Evolutionary conservation across 2,113 vertebrate genomes (phyloP).

Genomic region (Forbesichthys agassizii): DNA sequence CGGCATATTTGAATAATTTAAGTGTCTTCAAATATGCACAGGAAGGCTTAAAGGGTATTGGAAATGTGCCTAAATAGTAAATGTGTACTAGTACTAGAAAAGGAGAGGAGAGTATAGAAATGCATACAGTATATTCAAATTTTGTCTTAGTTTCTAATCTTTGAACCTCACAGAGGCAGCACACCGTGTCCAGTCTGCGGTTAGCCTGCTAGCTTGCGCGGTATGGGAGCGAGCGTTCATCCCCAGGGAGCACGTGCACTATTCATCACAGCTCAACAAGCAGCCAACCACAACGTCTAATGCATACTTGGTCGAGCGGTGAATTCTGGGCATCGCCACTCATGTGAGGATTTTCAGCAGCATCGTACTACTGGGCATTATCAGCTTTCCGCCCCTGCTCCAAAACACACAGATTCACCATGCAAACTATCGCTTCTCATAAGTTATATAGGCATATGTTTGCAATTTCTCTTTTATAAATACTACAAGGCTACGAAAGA

Average conservation of each 20-base stretch:
- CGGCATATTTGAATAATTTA: too few relatives aligned
- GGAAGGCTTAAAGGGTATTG: too few relatives aligned
- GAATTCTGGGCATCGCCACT: conserved; percentile 30
- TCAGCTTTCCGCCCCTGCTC: conserved; percentile 9
- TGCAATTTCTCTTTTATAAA: too few relatives aligned
- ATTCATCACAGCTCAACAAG: conserved; percentile 51
- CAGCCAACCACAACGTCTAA: conserved; percentile 43
- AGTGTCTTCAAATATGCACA: too few relatives aligned
- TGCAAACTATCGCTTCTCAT: too few relatives aligned
- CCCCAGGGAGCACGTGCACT: conserved; percentile 34
- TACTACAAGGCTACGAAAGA: too few relatives aligned
- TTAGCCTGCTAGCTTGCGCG: conserved; percentile 31
- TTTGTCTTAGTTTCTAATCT: conserved; percentile 6
- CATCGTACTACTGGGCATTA: background rate
- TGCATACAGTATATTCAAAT: conserved; percentile 5
- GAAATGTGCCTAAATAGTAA: too few relatives aligned
- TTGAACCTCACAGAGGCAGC: conserved; percentile 43
- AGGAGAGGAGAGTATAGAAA: background rate
- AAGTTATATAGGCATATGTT: too few relatives aligned
- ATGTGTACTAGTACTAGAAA: too few relatives aligned
- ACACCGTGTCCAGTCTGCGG: conserved; percentile 31
- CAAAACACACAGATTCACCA: conserved; percentile 6
- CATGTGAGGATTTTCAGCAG: conserved; percentile 42
- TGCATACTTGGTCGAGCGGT: conserved; percentile 43
- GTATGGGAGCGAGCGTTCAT: conserved; percentile 52